A percentile compares a stretch with the other conserved stretches of the same genome.
phyloP scores from a whole-genome alignment of 1,140 invertebrate species.

The Xylocopa sonorina region DNA sequence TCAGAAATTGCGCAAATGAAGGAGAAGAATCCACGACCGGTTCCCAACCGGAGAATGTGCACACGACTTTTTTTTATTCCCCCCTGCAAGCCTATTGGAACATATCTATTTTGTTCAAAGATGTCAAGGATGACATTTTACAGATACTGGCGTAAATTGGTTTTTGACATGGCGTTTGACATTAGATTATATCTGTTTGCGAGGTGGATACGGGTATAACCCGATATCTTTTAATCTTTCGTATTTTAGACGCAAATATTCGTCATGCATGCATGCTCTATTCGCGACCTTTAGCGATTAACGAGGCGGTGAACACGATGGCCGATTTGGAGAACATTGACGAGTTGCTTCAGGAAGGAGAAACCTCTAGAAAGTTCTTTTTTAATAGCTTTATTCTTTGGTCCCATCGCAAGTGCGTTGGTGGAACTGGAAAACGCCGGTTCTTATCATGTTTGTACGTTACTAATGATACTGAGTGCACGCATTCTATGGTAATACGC shows the following conservation, averaged over 20 bases:
- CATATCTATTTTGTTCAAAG: slow-evolving; percentile 33
- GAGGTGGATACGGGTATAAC: background rate
- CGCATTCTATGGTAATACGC: too few relatives aligned
- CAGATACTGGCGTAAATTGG: background rate
- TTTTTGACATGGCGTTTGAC: background rate
- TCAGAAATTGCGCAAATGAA: slow-evolving; percentile 13
- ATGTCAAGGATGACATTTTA: slow-evolving; percentile 32
- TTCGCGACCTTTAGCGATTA: background rate
- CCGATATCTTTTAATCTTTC: background rate
- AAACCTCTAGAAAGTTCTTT: too few relatives aligned
- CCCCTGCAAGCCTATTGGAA: background rate
- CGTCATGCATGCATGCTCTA: too few relatives aligned
- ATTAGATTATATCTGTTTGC: background rate
- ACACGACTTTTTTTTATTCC: slow-evolving; percentile 5
- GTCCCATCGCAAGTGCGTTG: too few relatives aligned
- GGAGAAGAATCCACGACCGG: slow-evolving; percentile 18
- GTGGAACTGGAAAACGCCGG: too few relatives aligned
- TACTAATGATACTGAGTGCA: too few relatives aligned
- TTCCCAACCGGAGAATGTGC: slow-evolving; percentile 14
- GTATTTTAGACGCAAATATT: background rate
- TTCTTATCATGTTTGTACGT: too few relatives aligned
- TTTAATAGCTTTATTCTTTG: too few relatives aligned
- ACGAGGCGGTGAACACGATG: background rate
- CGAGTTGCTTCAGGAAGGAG: background rate
- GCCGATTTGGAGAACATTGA: background rate